These are phyloP conservation scores for Cyrtodaria siliqua DNA, from an alignment of 2,888 invertebrate genomes.

Conservation along the genomic window DNA sequence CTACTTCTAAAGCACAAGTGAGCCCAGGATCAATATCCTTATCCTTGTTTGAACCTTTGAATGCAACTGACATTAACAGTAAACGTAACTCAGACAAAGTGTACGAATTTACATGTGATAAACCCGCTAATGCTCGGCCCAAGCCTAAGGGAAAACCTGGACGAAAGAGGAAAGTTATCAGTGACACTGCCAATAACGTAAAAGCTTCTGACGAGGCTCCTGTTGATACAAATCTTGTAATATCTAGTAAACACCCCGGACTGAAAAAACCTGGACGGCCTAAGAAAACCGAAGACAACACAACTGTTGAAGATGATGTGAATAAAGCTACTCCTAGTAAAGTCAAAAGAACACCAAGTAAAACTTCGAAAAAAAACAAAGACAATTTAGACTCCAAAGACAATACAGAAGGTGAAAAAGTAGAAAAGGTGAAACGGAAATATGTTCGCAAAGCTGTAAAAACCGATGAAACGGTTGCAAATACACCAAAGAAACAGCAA, in stretches of 20 bases:
- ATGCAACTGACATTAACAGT: conserved; percentile 12
- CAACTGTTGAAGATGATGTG: not conserved
- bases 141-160: conserved; percentile 29
- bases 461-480: not conserved
- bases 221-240: conserved; percentile 6
- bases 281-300: conserved; percentile 1
- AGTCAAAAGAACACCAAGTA: not conserved
- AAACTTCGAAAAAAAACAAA: not conserved
- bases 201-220: not conserved
- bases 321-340: not conserved
- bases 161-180: conserved; percentile 15
- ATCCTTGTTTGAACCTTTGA: conserved; percentile 56
- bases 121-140: not conserved
- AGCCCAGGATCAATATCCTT: conserved; percentile 43
- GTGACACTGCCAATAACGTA: not conserved
- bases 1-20: too few species aligned
- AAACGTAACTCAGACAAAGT: conserved; percentile 22
- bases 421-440: conserved; percentile 44
- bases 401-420: conserved; percentile 13
- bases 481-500: not conserved
- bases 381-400: not conserved
- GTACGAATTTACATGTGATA: conserved; percentile 42
- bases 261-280: not conserved
- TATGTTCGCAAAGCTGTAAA: conserved; percentile 47
- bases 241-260: conserved; percentile 13